phyloP scores from a whole-genome alignment of 2,888 invertebrate species.

The Lepidochitona cinerea region DNA sequence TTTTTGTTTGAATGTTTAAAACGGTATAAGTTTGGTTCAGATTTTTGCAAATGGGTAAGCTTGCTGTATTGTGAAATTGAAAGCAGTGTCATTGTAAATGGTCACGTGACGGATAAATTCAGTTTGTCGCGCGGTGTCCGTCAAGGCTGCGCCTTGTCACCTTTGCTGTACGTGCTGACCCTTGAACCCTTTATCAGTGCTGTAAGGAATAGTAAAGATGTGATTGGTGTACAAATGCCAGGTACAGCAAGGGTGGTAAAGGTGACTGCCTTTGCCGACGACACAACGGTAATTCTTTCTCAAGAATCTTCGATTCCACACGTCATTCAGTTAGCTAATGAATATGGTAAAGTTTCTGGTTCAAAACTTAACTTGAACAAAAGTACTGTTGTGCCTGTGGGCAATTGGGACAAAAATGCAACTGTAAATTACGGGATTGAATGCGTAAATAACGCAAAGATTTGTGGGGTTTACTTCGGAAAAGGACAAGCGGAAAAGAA shows the following conservation, averaged over 20 bases:
- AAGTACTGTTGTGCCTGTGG: conserved; percentile 14
- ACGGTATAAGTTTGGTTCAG: conserved; percentile 23
- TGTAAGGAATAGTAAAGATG: not conserved
- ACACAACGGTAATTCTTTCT: conserved; percentile 11
- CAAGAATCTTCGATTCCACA: conserved; percentile 3
- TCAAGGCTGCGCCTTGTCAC: not conserved
- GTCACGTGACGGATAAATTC: not conserved
- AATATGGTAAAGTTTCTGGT: conserved; percentile 19
- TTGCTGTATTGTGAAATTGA: conserved; percentile 27
- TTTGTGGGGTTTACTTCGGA: not conserved
- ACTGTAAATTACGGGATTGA: not conserved
- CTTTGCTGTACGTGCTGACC: not conserved
- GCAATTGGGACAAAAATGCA: not conserved
- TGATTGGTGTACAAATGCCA: conserved; percentile 21
- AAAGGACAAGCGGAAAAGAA: not conserved
- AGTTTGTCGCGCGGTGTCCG: conserved; percentile 3
- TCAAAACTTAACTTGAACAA: conserved; percentile 29
- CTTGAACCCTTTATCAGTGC: not conserved
- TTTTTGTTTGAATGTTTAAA: conserved; percentile 33
- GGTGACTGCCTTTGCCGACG: conserved; percentile 17
- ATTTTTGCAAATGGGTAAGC: not conserved
- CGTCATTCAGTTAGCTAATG: not conserved
- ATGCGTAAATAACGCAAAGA: not conserved
- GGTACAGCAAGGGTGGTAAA: conserved; percentile 7
- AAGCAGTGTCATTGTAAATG: not conserved